phyloP scores from a whole-genome alignment of 1,140 invertebrate genomes.

The Mamestra configurata region DNA sequence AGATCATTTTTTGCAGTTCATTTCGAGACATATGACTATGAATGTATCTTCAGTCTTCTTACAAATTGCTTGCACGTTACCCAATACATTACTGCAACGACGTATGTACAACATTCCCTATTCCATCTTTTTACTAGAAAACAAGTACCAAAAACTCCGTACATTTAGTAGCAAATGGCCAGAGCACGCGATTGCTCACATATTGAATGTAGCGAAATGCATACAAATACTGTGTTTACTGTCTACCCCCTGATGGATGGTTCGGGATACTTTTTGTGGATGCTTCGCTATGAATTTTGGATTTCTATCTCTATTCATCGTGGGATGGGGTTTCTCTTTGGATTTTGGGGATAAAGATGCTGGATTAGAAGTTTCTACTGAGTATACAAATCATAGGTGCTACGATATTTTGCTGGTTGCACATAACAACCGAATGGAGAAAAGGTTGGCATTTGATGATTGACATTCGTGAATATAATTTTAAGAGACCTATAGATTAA shows the following conservation, averaged over 20 bases:
- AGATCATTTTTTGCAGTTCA: too few species aligned
- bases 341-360: neutral
- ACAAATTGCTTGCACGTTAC: conserved; percentile 2
- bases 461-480: too few species aligned
- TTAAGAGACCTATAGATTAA: too few species aligned
- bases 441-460: too few species aligned
- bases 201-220: conserved; percentile 52
- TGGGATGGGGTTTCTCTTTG: neutral
- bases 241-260: conserved; percentile 49
- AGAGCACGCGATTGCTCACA: conserved; percentile 22
- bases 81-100: neutral
- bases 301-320: conserved; percentile 23
- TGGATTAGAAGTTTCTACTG: too few species aligned
- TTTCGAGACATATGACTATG: too few species aligned
- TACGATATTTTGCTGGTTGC: too few species aligned
- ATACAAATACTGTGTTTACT: conserved; percentile 56
- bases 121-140: conserved; percentile 7
- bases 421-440: too few species aligned
- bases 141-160: conserved; percentile 19
- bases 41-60: neutral
- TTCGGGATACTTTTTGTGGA: conserved; percentile 23
- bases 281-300: conserved; percentile 21
- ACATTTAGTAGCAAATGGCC: conserved; percentile 17
- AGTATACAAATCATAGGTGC: too few species aligned
- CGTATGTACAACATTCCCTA: neutral